phyloP scores from a whole-genome alignment of 2,888 invertebrate genomes.

The Piscicola geometra region DNA sequence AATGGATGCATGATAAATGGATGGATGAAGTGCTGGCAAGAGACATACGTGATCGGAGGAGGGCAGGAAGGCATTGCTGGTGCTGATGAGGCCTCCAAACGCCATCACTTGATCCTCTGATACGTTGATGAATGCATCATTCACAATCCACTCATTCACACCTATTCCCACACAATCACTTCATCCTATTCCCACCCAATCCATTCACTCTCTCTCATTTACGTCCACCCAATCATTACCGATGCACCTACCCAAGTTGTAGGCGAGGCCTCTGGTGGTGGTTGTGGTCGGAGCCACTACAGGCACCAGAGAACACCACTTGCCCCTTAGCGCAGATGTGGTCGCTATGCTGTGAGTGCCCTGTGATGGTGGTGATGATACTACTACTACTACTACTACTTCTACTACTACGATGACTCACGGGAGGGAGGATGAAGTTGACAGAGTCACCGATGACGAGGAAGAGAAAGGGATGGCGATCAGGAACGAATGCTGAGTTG shows the following conservation, averaged over 20 bases:
- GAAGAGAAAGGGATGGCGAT: slow-evolving; percentile 12
- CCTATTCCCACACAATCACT: too few relatives aligned
- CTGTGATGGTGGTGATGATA: background rate
- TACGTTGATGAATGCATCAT: too few relatives aligned
- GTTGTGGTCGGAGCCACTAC: background rate
- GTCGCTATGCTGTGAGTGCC: slow-evolving; percentile 8
- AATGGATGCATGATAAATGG: too few relatives aligned
- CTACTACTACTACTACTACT: too few relatives aligned
- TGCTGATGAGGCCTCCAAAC: slow-evolving; percentile 29
- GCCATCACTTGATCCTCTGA: background rate
- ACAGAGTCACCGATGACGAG: slow-evolving; percentile 14
- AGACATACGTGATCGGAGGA: background rate
- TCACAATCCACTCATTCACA: too few relatives aligned
- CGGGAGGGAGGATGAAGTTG: slow-evolving; percentile 19
- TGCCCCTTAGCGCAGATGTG: slow-evolving; percentile 3
- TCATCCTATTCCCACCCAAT: too few relatives aligned
- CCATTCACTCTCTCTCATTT: too few relatives aligned
- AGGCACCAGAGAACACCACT: slow-evolving; percentile 31
- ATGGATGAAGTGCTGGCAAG: too few relatives aligned
- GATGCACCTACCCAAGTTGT: slow-evolving; percentile 21
- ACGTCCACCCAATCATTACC: too few relatives aligned
- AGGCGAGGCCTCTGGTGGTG: slow-evolving; percentile 18
- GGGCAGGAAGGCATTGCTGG: slow-evolving; percentile 23
- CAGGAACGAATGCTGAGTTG: background rate
- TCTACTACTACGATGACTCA: background rate